Conservation (phyloP, 92 coral and sea anemone genomes). For the Epizoanthus scotinus region DNA sequence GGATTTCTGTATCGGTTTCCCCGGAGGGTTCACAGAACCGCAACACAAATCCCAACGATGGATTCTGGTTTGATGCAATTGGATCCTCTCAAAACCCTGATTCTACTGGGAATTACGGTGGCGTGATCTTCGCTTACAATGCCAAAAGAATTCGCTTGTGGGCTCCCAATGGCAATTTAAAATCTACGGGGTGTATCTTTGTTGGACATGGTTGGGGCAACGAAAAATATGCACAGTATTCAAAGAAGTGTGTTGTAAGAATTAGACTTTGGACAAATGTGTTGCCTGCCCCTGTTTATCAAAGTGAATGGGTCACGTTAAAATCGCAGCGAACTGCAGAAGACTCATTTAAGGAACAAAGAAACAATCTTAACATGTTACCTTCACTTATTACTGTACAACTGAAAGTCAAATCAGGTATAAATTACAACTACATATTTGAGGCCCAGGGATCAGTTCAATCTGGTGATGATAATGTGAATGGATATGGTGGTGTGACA, state of each 20-base stretch:
- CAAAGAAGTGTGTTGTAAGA: constrained; percentile 74
- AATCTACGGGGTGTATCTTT: constrained; percentile 79
- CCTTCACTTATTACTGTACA: constrained; percentile 82
- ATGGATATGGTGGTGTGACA: constrained; percentile 88
- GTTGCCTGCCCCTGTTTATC: constrained; percentile 75
- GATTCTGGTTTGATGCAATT: constrained; percentile 88
- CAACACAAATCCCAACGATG: constrained; percentile 65
- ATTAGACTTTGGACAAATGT: constrained; percentile 77
- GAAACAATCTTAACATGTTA: constrained; percentile 52
- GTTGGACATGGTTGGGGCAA: constrained; percentile 82
- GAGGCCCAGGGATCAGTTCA: constrained; percentile 88
- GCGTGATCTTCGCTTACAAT: constrained; percentile 92
- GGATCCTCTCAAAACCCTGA: constrained; percentile 84
- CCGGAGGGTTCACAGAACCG: constrained; percentile 49
- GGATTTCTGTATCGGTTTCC: constrained; percentile 75
- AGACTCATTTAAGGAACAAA: constrained; percentile 59
- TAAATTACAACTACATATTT: constrained; percentile 67
- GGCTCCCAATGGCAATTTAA: constrained; percentile 68
- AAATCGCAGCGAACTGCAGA: constrained; percentile 58
- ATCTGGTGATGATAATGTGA: constrained; percentile 72
- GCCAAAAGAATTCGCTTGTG: constrained; percentile 79
- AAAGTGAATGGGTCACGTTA: constrained; percentile 67
- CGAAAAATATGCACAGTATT: constrained; percentile 61
- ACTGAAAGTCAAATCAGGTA: constrained; percentile 58
- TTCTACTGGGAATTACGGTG: constrained; percentile 75